Evolutionary conservation across 2,797 vertebrate species (phyloP), one percentile per base, ranked within the genome.

Genomic region (Novumbra hubbsi): DNA sequence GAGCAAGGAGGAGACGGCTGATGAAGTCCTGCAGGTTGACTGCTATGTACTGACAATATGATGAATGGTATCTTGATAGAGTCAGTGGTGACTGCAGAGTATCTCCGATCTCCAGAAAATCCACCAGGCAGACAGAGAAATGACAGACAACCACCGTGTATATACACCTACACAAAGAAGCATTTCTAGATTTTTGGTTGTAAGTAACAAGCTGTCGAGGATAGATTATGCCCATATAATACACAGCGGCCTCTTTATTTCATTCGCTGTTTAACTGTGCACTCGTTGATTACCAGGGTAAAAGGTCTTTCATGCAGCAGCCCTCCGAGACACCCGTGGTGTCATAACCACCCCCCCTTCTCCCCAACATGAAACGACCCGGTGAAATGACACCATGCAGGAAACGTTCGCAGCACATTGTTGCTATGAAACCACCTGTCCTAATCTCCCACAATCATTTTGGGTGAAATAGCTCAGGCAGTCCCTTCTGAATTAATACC

Each of bases 391-490:
- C 84, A 89, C 83, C 91, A 92, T n/a, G n/a, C 90, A 89, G 85
- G 90, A 90, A 88, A 83, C 74, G 86, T 90, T 90, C 91, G 90
- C 86, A 85, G 84, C 87, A 89, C 84, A 84, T 90, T 90, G 92
- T 94, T 93, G 92, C 92, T 93, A 93, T 92, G 92, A 93, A 89
- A 93, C 93, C 88, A 93, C 92, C 91, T 92, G 91, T 92, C 91
- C 88, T 84, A 85, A 90, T 89, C 89, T 91, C 82, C 87, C 83
- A 87, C 89, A 88, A 83, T n/a, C n/a, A n/a, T 86, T 79, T 76
- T 68, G 72, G 78, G 77, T 81, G 77, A 86, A 83, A 81, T 74
- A 38, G 34, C 5, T 32, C 2, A 32, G 8, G 80, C 75, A 73
- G 80, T 86, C 83, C 80, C 86, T 80, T 81, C 24, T 73, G 70